These are phyloP conservation scores for Rhopalosiphum nymphaeae DNA, from an alignment of 2,888 invertebrate species.

Conservation along the genomic window DNA sequence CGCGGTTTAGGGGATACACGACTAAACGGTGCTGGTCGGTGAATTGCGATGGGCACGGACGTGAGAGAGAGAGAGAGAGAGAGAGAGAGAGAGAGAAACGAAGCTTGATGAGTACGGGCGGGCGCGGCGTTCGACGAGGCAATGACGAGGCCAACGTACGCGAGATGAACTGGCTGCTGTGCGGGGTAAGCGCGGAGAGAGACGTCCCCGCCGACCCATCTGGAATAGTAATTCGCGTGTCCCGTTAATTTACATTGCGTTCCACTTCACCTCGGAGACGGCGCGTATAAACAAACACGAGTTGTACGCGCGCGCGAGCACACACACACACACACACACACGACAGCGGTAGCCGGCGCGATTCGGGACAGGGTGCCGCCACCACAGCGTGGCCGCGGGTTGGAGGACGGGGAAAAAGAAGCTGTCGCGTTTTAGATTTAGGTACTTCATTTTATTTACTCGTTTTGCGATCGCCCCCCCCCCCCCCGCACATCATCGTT, in stretches of 20 bases:
- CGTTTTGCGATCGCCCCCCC: neutral
- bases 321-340: neutral
- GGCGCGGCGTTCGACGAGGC: neutral
- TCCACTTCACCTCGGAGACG: neutral
- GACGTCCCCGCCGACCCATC: conserved; percentile 43
- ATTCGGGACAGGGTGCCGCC: neutral
- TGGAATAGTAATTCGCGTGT: conserved; percentile 59
- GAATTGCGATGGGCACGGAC: too few relatives aligned
- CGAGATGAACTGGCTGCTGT: neutral
- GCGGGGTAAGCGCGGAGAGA: neutral
- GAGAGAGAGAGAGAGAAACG: too few relatives aligned
- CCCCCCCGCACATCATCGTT: too few relatives aligned
- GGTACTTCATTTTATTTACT: neutral
- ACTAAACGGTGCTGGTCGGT: too few relatives aligned
- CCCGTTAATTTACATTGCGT: conserved; percentile 56
- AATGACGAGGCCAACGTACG: neutral
- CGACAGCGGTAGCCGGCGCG: neutral
- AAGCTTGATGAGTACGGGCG: too few relatives aligned
- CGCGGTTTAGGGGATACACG: conserved; percentile 19
- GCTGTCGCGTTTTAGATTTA: neutral
- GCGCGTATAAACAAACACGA: neutral
- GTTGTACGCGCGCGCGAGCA: neutral
- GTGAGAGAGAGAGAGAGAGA: neutral
- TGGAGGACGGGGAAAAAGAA: neutral
- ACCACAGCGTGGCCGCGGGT: neutral